Percentiles rank a stretch among this genome's conserved stretches.
These are phyloP conservation scores for Drosophila kohkoa DNA, from an alignment of 1,140 invertebrate genomes.

Conservation along the genomic window DNA sequence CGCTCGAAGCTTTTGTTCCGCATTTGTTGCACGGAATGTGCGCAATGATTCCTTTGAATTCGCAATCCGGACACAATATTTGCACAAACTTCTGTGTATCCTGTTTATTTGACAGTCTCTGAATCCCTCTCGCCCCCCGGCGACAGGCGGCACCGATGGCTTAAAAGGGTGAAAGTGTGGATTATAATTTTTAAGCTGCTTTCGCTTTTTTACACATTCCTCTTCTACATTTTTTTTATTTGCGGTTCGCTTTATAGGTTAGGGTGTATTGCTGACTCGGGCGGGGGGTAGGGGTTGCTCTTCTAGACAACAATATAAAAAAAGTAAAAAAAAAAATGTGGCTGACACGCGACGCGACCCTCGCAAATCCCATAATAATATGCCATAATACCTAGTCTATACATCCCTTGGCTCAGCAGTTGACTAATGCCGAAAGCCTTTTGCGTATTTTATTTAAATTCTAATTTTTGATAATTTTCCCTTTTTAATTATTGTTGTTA, in stretches of 20 bases:
- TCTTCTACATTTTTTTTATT: constrained; percentile 60
- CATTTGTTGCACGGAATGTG: constrained; percentile 4
- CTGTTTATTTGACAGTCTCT: constrained; percentile 23
- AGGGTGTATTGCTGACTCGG: constrained; percentile 18
- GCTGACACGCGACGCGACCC: constrained; percentile 78
- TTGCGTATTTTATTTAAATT: constrained; percentile 66
- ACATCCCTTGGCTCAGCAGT: constrained; percentile 46
- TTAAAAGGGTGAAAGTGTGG: constrained; percentile 78
- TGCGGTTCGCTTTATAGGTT: constrained; percentile 68
- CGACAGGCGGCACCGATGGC: constrained; percentile 34
- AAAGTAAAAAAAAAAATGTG: constrained; percentile 53
- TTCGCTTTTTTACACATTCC: constrained; percentile 66
- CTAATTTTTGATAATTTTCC: constrained; percentile 17
- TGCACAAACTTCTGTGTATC: constrained; percentile 39
- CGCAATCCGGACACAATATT: constrained; percentile 48
- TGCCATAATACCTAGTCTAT: constrained; percentile 57
- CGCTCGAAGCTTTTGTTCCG: constrained; percentile 66
- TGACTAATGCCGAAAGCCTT: constrained; percentile 30
- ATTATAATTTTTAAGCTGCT: constrained; percentile 82
- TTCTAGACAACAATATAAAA: constrained; percentile 4
- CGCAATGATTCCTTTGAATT: constrained; percentile 41
- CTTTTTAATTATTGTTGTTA: constrained; percentile 61
- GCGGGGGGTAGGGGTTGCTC: constrained; percentile 43
- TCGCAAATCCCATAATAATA: constrained; percentile 67
- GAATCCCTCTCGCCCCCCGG: constrained; percentile 17